These are phyloP conservation scores for Apamea monoglypha DNA, from an alignment of 2,888 invertebrate genomes.

Conservation along the genomic window DNA sequence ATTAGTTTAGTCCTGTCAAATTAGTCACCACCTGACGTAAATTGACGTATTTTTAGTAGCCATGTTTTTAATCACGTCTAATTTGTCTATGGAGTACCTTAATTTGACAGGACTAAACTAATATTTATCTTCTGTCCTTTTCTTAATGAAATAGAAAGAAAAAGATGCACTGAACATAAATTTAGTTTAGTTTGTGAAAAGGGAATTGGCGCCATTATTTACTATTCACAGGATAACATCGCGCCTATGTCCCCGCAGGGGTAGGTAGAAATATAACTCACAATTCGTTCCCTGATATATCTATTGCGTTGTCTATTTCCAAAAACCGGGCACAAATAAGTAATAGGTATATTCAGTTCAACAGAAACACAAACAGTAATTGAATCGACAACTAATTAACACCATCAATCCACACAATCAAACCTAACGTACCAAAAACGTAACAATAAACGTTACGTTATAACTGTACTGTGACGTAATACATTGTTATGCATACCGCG, in stretches of 20 bases:
- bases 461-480: slow-evolving; percentile 63
- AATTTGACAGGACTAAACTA: too few relatives aligned
- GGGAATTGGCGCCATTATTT: too few relatives aligned
- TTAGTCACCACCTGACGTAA: too few relatives aligned
- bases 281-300: not conserved
- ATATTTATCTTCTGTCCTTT: too few relatives aligned
- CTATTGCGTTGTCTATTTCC: not conserved
- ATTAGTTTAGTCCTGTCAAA: too few relatives aligned
- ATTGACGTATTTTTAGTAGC: too few relatives aligned
- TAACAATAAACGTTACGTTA: slow-evolving; percentile 65
- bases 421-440: slow-evolving; percentile 43
- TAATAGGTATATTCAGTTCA: not conserved
- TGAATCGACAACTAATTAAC: not conserved
- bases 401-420: not conserved
- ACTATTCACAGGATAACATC: not conserved
- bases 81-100: too few relatives aligned
- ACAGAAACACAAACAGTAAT: not conserved
- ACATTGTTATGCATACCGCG: slow-evolving; percentile 59
- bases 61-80: too few relatives aligned
- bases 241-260: rapidly evolving
- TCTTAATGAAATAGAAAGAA: too few relatives aligned
- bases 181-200: too few relatives aligned
- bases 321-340: not conserved
- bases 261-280: not conserved
- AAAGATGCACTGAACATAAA: too few relatives aligned